A percentile compares a stretch with the other conserved stretches of the same genome.
phyloP scores from a whole-genome alignment of 2,888 invertebrate genomes.

The Erebia epiphron region DNA sequence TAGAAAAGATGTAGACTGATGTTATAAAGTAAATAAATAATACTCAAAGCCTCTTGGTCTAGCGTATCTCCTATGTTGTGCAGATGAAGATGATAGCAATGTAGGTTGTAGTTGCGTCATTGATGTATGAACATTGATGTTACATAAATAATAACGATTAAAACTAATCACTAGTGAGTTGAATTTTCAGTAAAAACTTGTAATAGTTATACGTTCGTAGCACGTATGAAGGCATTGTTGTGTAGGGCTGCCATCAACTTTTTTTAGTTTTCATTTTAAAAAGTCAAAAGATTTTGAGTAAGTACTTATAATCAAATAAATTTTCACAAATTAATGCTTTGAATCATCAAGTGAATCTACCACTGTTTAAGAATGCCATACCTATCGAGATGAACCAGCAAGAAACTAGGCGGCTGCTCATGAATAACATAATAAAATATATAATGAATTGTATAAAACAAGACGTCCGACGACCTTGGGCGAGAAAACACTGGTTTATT shows the following conservation, averaged over 20 bases:
- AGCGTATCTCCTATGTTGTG: not conserved
- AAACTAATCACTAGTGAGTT: not conserved
- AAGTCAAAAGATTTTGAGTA: too few species aligned
- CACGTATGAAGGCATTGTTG: conserved; percentile 1
- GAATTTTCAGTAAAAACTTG: conserved; percentile 6
- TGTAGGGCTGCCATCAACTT: not conserved
- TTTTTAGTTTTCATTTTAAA: not conserved
- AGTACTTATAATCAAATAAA: too few species aligned
- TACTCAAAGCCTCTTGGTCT: too few species aligned
- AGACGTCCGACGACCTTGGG: too few species aligned
- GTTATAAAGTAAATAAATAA: too few species aligned
- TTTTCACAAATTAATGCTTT: not conserved
- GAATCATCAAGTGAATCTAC: not conserved
- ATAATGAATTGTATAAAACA: too few species aligned
- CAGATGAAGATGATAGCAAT: not conserved
- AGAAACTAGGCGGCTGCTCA: too few species aligned
- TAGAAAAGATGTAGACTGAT: too few species aligned
- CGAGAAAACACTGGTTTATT: too few species aligned
- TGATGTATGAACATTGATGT: not conserved
- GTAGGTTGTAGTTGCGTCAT: not conserved
- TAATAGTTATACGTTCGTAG: conserved; percentile 1
- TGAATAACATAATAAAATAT: too few species aligned
- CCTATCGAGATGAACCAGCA: too few species aligned
- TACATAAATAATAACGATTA: not conserved
- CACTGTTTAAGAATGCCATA: too few species aligned